Evolutionary conservation across 1,140 invertebrate genomes (phyloP).

Genomic region (Neotoxoptera formosana): DNA sequence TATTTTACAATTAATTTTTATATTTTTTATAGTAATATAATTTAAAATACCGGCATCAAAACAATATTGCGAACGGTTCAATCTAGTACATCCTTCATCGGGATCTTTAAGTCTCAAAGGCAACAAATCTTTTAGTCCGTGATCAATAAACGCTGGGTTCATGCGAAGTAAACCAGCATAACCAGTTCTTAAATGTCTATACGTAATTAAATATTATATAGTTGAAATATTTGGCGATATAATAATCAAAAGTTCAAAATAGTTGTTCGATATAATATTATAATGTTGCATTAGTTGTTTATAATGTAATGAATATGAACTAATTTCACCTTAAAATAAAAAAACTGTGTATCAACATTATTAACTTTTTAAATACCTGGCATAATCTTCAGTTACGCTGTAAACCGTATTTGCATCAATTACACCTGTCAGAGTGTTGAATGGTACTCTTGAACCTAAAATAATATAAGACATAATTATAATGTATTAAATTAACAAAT

Average conservation of each 20-base stretch:
- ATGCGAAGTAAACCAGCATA: slow-evolving; percentile 81
- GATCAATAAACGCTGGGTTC: slow-evolving; percentile 88
- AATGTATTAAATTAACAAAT: not conserved
- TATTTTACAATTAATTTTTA: not conserved
- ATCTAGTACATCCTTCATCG: slow-evolving; percentile 88
- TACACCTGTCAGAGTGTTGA: slow-evolving; percentile 83
- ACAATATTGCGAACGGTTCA: slow-evolving; percentile 87
- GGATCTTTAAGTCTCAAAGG: slow-evolving; percentile 89
- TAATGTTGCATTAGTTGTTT: not conserved
- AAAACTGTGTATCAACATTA: not conserved
- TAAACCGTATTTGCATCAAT: slow-evolving; percentile 87
- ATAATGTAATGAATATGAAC: not conserved
- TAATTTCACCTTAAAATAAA: not conserved
- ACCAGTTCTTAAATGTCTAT: slow-evolving; percentile 78
- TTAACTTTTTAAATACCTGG: slow-evolving; percentile 62
- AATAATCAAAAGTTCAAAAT: not conserved
- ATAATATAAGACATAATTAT: slow-evolving; percentile 29
- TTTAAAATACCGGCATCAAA: slow-evolving; percentile 84
- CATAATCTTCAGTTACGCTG: slow-evolving; percentile 80
- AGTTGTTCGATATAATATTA: not conserved
- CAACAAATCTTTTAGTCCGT: slow-evolving; percentile 86
- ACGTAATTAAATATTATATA: slow-evolving; percentile 22
- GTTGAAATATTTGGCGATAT: not conserved
- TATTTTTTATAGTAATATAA: not conserved
- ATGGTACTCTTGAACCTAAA: slow-evolving; percentile 77